phyloP scores from a whole-genome alignment of 35 echinoderm and acorn worm species.

The Lytechinus pictus region DNA sequence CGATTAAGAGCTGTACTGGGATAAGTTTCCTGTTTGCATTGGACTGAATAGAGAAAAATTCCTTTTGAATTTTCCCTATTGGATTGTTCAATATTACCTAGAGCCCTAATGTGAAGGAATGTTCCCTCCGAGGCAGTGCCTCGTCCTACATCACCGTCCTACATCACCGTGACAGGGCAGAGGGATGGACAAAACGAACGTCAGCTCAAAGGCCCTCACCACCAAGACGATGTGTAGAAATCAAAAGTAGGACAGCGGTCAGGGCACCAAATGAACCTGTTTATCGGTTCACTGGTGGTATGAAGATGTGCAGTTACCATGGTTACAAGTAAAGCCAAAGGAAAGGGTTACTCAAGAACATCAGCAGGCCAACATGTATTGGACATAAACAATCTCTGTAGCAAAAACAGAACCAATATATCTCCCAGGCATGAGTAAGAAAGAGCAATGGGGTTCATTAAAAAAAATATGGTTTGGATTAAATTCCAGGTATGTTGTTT shows the following conservation, averaged over 20 bases:
- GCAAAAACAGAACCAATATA: neutral
- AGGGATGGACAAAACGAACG: neutral
- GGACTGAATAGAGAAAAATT: neutral
- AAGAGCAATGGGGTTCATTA: constrained; percentile 2
- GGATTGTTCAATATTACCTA: neutral
- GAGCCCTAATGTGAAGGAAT: constrained; percentile 14
- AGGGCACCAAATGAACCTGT: neutral
- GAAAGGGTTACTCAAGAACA: constrained; percentile 31
- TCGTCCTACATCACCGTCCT: no score
- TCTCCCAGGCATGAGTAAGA: neutral
- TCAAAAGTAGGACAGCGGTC: constrained; percentile 17
- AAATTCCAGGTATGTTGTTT: neutral
- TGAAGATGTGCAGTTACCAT: constrained; percentile 38
- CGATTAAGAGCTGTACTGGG: neutral
- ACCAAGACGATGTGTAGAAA: neutral
- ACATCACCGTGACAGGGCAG: neutral
- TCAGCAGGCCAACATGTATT: constrained; percentile 32
- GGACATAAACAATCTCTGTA: constrained; percentile 29
- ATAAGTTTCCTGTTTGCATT: constrained; percentile 13
- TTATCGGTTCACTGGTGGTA: constrained; percentile 12
- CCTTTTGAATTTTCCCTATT: constrained; percentile 11
- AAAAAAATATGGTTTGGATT: neutral
- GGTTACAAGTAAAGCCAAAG: constrained; percentile 11
- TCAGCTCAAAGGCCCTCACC: neutral
- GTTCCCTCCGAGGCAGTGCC: neutral